A percentile compares a stretch with the other conserved stretches of the same genome.
Evolutionary conservation across 2,113 vertebrate species (phyloP).

Genomic region (Zapus hudsonius): DNA sequence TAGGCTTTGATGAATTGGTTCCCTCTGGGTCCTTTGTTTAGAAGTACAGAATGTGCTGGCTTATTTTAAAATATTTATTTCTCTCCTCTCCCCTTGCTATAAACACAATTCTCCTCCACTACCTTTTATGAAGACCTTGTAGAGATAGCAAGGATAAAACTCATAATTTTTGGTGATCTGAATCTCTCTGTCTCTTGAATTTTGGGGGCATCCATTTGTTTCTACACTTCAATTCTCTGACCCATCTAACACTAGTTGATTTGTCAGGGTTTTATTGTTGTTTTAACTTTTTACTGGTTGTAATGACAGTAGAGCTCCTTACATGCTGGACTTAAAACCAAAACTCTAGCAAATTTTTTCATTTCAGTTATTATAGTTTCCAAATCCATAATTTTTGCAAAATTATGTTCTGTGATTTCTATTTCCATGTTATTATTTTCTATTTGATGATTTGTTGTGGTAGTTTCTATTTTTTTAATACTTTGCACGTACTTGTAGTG

Average conservation of each 20-base stretch:
- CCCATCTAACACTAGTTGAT: not conserved
- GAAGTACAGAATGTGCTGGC: not conserved
- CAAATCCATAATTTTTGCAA: not conserved
- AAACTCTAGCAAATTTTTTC: not conserved
- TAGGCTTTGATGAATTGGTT: not conserved
- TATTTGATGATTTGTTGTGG: not conserved
- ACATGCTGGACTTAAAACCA: too few species aligned
- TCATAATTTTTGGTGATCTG: not conserved
- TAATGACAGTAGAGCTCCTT: not conserved
- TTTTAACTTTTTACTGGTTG: not conserved
- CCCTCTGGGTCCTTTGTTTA: not conserved
- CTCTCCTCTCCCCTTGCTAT: not conserved
- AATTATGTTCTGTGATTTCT: not conserved
- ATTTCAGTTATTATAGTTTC: not conserved
- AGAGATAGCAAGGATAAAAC: not conserved
- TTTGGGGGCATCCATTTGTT: not conserved
- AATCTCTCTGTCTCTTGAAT: not conserved
- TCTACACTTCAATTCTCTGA: not conserved
- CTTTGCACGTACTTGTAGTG: not conserved
- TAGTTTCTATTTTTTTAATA: not conserved
- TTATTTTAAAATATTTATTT: not conserved
- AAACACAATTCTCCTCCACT: not conserved
- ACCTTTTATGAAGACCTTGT: not conserved
- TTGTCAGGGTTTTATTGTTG: not conserved
- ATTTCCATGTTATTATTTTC: not conserved